Conservation (phyloP, 2,797 vertebrate species). For the Brachyalestes nurse region DNA sequence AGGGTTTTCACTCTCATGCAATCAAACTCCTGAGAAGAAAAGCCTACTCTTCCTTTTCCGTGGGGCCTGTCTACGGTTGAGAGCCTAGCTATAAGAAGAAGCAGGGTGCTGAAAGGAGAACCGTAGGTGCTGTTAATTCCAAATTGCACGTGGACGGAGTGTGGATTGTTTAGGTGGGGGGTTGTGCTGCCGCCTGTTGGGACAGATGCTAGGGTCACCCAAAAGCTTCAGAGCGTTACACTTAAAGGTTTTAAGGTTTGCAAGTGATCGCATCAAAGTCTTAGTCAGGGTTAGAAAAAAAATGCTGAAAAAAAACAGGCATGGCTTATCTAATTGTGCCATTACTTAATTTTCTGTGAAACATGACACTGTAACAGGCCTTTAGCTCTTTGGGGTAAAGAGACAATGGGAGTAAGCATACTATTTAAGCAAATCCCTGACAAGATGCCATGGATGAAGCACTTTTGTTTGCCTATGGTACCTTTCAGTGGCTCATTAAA, state of each 20-base stretch:
- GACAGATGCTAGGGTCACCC: conserved; percentile 55
- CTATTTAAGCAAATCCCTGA: neutral
- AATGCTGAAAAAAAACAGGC: conserved; percentile 24
- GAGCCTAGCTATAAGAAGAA: conserved; percentile 19
- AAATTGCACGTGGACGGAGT: conserved; percentile 26
- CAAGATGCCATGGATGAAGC: neutral
- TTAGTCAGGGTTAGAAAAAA: neutral
- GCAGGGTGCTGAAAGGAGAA: neutral
- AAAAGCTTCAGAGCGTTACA: conserved; percentile 37
- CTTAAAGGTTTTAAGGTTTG: conserved; percentile 44
- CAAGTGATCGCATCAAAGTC: conserved; percentile 43
- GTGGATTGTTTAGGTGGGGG: conserved; percentile 25
- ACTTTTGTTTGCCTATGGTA: neutral
- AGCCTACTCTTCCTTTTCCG: conserved; percentile 41
- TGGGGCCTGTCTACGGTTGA: conserved; percentile 29
- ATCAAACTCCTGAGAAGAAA: conserved; percentile 77
- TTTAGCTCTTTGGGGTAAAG: neutral
- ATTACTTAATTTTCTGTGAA: conserved; percentile 16
- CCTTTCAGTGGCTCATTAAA: neutral
- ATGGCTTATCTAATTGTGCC: conserved; percentile 16
- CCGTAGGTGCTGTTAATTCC: conserved; percentile 35
- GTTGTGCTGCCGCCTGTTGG: conserved; percentile 41
- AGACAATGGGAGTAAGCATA: neutral
- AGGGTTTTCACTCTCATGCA: conserved; percentile 70
- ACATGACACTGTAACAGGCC: conserved; percentile 4